Evolutionary conservation across 2,797 vertebrate genomes (phyloP), one percentile per base, ranked within the genome.

Genomic region (Oceanodroma leucorhoa): DNA sequence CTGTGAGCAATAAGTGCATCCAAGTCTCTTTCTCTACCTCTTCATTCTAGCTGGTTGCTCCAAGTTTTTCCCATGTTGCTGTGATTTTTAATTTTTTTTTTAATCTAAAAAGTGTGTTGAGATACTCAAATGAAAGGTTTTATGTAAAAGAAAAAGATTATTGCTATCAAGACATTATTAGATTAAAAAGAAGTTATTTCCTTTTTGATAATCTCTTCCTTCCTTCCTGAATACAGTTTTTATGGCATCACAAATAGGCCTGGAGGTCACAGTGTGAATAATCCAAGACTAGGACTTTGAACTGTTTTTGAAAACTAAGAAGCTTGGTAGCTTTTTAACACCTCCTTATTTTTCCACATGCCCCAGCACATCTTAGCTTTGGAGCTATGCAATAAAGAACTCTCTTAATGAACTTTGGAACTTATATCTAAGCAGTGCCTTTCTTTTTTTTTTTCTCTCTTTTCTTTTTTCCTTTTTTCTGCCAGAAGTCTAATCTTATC

Each of bases 141-240:
- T 62, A 55, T 36, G 29, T 69, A 51, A 76, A 81, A 72, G 48
- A 85, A 62, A 79, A 94, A 34, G 10, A 55, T 38, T 75, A 54
- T 67, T 84, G 26, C 20, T 82, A 84, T 86, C 48, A 91, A 67
- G 55, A 84, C 4, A 18, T 54, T 69, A 75, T 34, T 87, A 57
- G 24, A 91, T 82, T 90, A 64, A 90, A 93, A 91, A 84, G 23
- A 24, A 66, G 5, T 64, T 43, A 7, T 89, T 90, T 87, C 26
- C 24, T 64, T 92, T 94, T 76, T 87, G 48, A 84, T 87, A 73
- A 93, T 76, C 48, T 83, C 46, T 81, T 93, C 93, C 89, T 95
- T 96, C 93, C 95, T 94, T 96, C 87, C 88, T 96, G 66, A 87
- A 50, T 41, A 58, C 8, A 61, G n/a, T 36, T 89, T 89, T 95